Conservation (phyloP, 1,140 invertebrate species). For the Zaprionus lachaisei region DNA sequence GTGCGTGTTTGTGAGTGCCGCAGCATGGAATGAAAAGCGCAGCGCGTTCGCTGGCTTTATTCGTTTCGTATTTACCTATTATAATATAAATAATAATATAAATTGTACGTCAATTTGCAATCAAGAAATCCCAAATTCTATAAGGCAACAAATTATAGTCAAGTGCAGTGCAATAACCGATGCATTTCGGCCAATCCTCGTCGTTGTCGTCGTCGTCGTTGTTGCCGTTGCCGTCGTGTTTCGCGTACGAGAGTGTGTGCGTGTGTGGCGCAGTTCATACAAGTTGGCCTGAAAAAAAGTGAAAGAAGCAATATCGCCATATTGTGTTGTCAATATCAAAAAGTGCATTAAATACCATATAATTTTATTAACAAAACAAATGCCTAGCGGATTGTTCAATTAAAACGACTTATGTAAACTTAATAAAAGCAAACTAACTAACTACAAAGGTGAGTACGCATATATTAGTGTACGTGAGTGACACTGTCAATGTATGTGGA, state of each 20-base stretch:
- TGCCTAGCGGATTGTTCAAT: constrained; percentile 7
- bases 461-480: not conserved
- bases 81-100: constrained; percentile 46
- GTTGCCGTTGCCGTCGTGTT: constrained; percentile 41
- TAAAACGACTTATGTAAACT: constrained; percentile 45
- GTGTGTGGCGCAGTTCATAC: constrained; percentile 66
- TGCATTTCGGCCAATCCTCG: constrained; percentile 44
- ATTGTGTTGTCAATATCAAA: constrained; percentile 69
- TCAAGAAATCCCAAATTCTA: constrained; percentile 18
- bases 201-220: constrained; percentile 38
- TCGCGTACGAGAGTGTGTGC: constrained; percentile 47
- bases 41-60: constrained; percentile 72
- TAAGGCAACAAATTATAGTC: constrained; percentile 30
- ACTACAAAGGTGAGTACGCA: constrained; percentile 37
- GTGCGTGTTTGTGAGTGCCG: constrained; percentile 64
- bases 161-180: constrained; percentile 60
- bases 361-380: constrained; percentile 26
- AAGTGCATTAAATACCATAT: constrained; percentile 61
- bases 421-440: constrained; percentile 41
- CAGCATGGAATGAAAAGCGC: constrained; percentile 71
- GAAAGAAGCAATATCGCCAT: constrained; percentile 77
- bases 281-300: constrained; percentile 80
- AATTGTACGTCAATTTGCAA: constrained; percentile 28
- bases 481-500: constrained; percentile 5
- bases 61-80: constrained; percentile 62